A percentile compares a stretch with the other conserved stretches of the same genome.
phyloP scores from a whole-genome alignment of 2,797 vertebrate species.

The Lophotriccus pileatus region DNA sequence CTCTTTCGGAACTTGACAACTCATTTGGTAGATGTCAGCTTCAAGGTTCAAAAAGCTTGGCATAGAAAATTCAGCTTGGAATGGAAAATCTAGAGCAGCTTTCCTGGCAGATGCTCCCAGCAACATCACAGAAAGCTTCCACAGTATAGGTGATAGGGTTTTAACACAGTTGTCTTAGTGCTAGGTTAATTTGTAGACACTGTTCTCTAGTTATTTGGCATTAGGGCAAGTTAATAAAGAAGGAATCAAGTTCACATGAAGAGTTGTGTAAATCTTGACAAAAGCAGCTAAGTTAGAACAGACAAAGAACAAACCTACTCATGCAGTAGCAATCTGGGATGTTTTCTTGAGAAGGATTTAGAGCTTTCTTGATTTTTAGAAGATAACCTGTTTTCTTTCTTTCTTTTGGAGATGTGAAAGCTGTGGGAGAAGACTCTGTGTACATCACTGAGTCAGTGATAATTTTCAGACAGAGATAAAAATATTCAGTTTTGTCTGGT shows the following conservation, averaged over 20 bases:
- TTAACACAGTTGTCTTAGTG: slow-evolving; percentile 12
- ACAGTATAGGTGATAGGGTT: neutral
- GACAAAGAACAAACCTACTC: neutral
- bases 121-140: neutral
- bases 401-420: neutral
- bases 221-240: neutral
- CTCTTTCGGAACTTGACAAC: neutral
- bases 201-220: neutral
- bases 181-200: slow-evolving; percentile 18
- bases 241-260: neutral
- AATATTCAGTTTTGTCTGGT: neutral
- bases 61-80: slow-evolving; percentile 21
- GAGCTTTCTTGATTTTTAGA: neutral
- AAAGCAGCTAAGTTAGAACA: neutral
- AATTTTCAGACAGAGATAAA: neutral
- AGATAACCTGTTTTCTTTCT: neutral
- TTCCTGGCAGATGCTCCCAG: slow-evolving; percentile 18
- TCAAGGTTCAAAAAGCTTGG: slow-evolving; percentile 26
- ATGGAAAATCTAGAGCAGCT: slow-evolving; percentile 23
- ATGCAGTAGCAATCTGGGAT: neutral
- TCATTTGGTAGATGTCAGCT: slow-evolving; percentile 15
- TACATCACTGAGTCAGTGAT: neutral
- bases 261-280: neutral
- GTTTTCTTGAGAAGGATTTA: neutral
- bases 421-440: neutral